Percentiles rank a stretch among this genome's conserved stretches.
These are phyloP conservation scores for Buphagus erythrorhynchus DNA, from an alignment of 2,797 vertebrate genomes.

Conservation along the genomic window DNA sequence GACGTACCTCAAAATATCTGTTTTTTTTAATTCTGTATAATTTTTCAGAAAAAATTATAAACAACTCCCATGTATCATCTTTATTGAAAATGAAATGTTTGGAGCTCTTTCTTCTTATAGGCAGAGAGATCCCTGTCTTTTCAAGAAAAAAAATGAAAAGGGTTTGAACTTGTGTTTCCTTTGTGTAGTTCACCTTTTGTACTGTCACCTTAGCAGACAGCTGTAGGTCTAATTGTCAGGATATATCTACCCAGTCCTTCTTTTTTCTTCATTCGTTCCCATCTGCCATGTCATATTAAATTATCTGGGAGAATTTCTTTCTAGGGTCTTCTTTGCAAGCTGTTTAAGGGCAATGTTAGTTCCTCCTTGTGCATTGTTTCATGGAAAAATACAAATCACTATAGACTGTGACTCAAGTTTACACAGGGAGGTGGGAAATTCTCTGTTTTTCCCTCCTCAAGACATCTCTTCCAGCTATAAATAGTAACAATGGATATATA, in stretches of 20 bases:
- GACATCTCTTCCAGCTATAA: background rate
- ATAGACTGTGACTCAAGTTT: background rate
- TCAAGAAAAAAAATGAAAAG: background rate
- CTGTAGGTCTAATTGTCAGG: background rate
- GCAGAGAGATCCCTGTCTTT: background rate
- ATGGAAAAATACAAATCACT: background rate
- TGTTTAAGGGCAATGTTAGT: conserved; percentile 22
- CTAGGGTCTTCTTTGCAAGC: background rate
- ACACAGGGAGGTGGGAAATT: background rate
- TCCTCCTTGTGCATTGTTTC: conserved; percentile 15
- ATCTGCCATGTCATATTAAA: background rate
- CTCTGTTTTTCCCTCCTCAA: background rate
- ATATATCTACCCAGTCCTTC: background rate
- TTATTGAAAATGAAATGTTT: background rate
- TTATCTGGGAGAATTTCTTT: background rate
- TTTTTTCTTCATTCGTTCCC: background rate
- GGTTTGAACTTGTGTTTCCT: background rate
- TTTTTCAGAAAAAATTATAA: background rate
- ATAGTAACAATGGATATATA: background rate
- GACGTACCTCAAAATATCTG: background rate
- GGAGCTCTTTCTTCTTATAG: background rate
- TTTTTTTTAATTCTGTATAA: background rate
- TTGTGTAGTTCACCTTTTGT: background rate
- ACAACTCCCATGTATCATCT: background rate
- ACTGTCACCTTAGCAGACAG: background rate